A percentile compares a stretch with the other conserved stretches of the same genome.
Evolutionary conservation across 2,888 invertebrate genomes (phyloP).

Genomic region (Drosophila demipolita): DNA sequence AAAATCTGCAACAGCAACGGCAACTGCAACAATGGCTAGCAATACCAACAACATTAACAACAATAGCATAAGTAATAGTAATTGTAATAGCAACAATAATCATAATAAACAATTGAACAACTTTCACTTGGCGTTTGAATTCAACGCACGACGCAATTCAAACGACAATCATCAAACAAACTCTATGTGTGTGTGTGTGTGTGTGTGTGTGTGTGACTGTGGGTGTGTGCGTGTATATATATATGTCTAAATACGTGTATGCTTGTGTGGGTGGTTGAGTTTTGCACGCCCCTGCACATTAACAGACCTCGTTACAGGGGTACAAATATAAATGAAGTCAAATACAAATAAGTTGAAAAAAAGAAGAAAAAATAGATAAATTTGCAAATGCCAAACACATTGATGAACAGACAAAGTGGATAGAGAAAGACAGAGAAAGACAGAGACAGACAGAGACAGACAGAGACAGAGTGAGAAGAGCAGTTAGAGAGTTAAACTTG

Average conservation of each 20-base stretch:
- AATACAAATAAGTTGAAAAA: conserved; percentile 14
- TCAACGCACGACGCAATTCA: conserved; percentile 80
- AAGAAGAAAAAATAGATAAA: conserved; percentile 6
- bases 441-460: not conserved
- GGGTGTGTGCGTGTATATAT: conserved; percentile 6
- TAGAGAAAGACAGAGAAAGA: not conserved
- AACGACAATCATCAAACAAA: conserved; percentile 52
- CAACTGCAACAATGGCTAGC: conserved; percentile 8
- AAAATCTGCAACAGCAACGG: conserved; percentile 17
- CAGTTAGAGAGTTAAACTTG: not conserved
- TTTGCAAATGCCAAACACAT: conserved; percentile 31
- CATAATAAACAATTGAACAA: conserved; percentile 80
- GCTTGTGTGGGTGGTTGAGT: conserved; percentile 46
- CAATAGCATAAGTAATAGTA: conserved; percentile 55
- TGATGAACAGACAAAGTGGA: not conserved
- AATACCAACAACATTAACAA: conserved; percentile 14
- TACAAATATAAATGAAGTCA: conserved; percentile 17
- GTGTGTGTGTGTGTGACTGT: conserved; percentile 8
- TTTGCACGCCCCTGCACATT: conserved; percentile 57
- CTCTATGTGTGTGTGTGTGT: conserved; percentile 18
- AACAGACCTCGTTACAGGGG: conserved; percentile 48
- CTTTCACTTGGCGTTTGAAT: conserved; percentile 84
- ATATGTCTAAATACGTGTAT: conserved; percentile 12
- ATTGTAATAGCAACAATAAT: conserved; percentile 64
- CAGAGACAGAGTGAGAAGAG: not conserved